Percentiles rank a stretch among this genome's conserved stretches.
Evolutionary conservation across 2,888 invertebrate genomes (phyloP).

Genomic region (Spisula solida): DNA sequence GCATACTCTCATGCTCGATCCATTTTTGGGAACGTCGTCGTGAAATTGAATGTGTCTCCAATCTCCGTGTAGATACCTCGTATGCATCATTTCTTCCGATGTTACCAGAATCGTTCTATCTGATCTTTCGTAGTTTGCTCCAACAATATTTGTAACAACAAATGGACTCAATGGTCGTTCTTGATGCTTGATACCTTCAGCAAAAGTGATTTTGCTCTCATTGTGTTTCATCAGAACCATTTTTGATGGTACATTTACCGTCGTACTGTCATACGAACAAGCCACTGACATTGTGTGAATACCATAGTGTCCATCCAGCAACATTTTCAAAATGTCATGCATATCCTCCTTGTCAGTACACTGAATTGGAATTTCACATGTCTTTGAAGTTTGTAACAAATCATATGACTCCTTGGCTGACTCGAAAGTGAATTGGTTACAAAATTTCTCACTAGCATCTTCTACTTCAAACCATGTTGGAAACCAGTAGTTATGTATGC

Average conservation of each 20-base stretch:
- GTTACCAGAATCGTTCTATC: constrained; percentile 5
- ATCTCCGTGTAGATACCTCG: constrained; percentile 23
- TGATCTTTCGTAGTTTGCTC: constrained; percentile 26
- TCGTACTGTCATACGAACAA: constrained; percentile 19
- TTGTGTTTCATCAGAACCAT: constrained; percentile 35
- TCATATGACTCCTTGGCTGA: neutral
- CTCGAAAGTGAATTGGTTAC: neutral
- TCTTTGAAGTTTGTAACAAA: too few relatives aligned
- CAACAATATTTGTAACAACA: constrained; percentile 7
- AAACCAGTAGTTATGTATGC: constrained; percentile 16
- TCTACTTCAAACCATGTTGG: constrained; percentile 35
- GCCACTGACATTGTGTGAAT: neutral
- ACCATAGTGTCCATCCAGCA: neutral
- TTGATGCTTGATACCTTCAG: constrained; percentile 40
- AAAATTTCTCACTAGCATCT: constrained; percentile 18
- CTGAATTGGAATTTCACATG: constrained; percentile 20
- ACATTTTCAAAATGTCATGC: neutral
- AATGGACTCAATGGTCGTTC: constrained; percentile 31
- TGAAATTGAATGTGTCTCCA: constrained; percentile 24
- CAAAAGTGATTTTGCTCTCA: neutral
- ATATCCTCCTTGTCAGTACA: neutral
- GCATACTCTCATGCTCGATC: constrained; percentile 17
- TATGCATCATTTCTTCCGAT: neutral
- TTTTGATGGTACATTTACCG: constrained; percentile 11
- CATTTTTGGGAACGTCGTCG: neutral